Evolutionary conservation across 2,113 vertebrate species (phyloP), one percentile per base, ranked within the genome.

Genomic region (Oreotragus oreotragus): DNA sequence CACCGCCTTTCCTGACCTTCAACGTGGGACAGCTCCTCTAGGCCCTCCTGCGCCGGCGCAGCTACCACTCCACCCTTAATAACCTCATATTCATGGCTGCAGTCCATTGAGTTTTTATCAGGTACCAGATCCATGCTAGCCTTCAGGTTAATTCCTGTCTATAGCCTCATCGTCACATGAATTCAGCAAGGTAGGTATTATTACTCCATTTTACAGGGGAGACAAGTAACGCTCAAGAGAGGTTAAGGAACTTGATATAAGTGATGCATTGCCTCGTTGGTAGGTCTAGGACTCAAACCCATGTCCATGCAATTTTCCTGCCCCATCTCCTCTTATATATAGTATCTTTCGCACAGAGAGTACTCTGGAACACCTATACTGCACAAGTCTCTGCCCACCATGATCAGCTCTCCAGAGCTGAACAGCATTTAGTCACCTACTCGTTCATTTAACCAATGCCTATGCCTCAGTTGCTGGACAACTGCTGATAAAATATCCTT

Each of bases 61-160:
- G 49, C 49, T 14, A 49, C 49, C 49, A 49, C 49, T 49, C 53
- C 39, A 49, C 11, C 5, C 14, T 25, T 88, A 6, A 55, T 21
- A 58, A 55, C 1, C 16, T 76, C 51, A 77, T 36, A 25, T 21
- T 51, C 3, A 49, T 73, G 17, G 16, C 55, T 58, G 9, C 28
- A 25, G 12, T 23, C 27, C 30, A 23, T 7, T 25, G 5, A 45
- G 23, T 16, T 66, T 79, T 60, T 84, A 39, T 8, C 55, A 66
- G 0, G 0, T 11, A 27, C 19, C 45, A 81, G 19, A 62, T 21
- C 21, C 47, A 14, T 77, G n/a, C 8, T 3, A 45, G 39, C 1
- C 36, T 28, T 45, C 91, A 85, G 28, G 49, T 30, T 49, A 36
- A 21, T 43, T 55, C 11, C 62, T 53, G 60, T 62, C 62, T 2